Percentiles rank a stretch among this genome's conserved stretches.
Evolutionary conservation across 1,140 invertebrate species (phyloP).

Genomic region (Halesus radiatus): DNA sequence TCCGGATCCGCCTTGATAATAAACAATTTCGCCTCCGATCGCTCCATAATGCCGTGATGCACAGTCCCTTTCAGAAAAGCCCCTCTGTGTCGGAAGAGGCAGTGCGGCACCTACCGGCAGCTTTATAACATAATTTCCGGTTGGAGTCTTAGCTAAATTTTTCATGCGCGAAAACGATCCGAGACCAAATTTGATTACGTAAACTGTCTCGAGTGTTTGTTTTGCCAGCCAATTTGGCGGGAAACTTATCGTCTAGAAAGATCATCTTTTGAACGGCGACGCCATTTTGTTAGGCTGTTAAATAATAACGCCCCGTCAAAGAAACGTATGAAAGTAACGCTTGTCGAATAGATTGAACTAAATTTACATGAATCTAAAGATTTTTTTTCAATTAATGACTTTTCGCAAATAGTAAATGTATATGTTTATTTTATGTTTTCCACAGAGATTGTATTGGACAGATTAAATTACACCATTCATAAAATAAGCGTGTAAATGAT

Average conservation of each 20-base stretch:
- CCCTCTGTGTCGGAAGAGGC: neutral
- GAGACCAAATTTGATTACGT: slow-evolving; percentile 37
- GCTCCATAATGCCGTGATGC: too few species aligned
- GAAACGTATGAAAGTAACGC: too few species aligned
- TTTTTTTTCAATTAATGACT: too few species aligned
- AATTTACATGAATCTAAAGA: too few species aligned
- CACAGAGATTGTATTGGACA: too few species aligned
- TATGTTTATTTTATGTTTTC: too few species aligned
- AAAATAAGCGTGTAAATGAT: too few species aligned
- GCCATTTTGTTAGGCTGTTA: slow-evolving; percentile 19
- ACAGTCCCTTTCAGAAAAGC: neutral
- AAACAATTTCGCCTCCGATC: too few species aligned
- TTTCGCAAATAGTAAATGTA: too few species aligned
- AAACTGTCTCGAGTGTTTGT: slow-evolving; percentile 40
- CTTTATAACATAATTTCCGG: slow-evolving; percentile 45
- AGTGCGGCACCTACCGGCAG: slow-evolving; percentile 24
- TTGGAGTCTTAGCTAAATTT: slow-evolving; percentile 43
- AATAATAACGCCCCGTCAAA: neutral
- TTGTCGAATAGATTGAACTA: too few species aligned
- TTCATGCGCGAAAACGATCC: slow-evolving; percentile 41
- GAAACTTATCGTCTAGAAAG: slow-evolving; percentile 38
- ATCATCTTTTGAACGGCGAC: slow-evolving; percentile 21
- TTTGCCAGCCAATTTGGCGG: slow-evolving; percentile 39
- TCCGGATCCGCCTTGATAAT: too few species aligned
- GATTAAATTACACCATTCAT: too few species aligned